Evolutionary conservation across 2,797 vertebrate genomes (phyloP).

Genomic region (Alosa sapidissima): DNA sequence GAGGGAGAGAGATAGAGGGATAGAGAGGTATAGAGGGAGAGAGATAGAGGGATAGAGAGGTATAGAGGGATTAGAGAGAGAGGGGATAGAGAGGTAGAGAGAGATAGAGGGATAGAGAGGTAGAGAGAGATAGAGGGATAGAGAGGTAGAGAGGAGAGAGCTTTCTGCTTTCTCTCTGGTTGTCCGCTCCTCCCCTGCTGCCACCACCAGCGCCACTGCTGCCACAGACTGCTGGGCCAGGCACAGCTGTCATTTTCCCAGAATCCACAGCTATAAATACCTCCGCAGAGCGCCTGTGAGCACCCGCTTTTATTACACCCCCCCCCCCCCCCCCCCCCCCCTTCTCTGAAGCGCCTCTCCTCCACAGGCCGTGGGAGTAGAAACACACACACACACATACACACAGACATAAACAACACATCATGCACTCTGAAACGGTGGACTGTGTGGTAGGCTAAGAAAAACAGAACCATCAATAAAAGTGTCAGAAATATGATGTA

Average conservation of each 20-base stretch:
- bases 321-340: conserved; percentile 25
- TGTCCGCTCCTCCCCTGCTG: background rate
- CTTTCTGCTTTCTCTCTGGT: background rate
- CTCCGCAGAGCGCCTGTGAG: conserved; percentile 35
- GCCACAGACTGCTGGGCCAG: conserved; percentile 46
- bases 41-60: too few relatives aligned
- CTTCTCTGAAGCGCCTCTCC: background rate
- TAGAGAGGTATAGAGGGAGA: too few relatives aligned
- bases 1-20: too few relatives aligned
- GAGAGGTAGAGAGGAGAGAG: background rate
- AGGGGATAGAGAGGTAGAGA: background rate
- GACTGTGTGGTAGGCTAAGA: background rate
- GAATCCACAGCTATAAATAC: conserved; percentile 52
- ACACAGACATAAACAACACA: background rate
- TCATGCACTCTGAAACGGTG: background rate
- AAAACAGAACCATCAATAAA: background rate
- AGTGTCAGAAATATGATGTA: background rate
- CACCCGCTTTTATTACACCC: conserved; percentile 40
- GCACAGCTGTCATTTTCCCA: conserved; percentile 54
- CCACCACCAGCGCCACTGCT: background rate
- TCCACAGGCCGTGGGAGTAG: background rate
- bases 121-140: background rate
- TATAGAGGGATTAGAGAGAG: background rate
- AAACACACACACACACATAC: background rate
- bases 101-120: too few relatives aligned